Conservation (phyloP, 2,113 vertebrate species). For the Cyprinodon tularosa region DNA sequence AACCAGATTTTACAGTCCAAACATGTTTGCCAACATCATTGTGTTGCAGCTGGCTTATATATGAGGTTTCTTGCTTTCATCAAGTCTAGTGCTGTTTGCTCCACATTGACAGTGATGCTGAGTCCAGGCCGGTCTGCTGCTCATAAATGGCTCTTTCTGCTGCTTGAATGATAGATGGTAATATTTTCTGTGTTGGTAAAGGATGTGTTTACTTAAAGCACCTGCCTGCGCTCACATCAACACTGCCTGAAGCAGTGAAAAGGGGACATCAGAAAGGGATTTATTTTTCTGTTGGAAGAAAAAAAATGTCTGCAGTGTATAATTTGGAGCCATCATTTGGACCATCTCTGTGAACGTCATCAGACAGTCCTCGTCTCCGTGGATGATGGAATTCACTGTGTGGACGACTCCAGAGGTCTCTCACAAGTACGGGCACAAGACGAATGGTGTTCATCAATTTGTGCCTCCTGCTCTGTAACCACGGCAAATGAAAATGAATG, state of each 20-base stretch:
- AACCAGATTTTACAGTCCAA: no score
- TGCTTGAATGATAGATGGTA: constrained; percentile 54
- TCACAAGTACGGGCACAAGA: constrained; percentile 52
- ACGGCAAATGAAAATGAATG: constrained; percentile 59
- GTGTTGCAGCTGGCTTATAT: background rate
- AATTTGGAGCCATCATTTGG: constrained; percentile 43
- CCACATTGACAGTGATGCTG: constrained; percentile 27
- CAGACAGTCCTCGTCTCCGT: constrained; percentile 14
- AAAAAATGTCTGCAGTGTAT: constrained; percentile 18
- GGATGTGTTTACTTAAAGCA: constrained; percentile 48
- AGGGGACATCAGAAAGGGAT: background rate
- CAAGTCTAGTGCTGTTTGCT: constrained; percentile 27
- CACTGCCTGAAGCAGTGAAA: background rate
- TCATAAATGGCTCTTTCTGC: constrained; percentile 44
- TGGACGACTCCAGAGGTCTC: constrained; percentile 44
- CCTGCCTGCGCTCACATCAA: constrained; percentile 20
- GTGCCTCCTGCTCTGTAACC: constrained; percentile 45
- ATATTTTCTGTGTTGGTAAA: constrained; percentile 47
- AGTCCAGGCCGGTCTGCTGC: constrained; percentile 22
- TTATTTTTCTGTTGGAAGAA: constrained; percentile 14
- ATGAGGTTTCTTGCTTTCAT: background rate
- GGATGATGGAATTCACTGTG: constrained; percentile 44
- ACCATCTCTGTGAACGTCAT: constrained; percentile 26
- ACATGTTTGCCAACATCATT: no score
- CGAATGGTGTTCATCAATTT: constrained; percentile 57